Percentiles rank a stretch among this genome's conserved stretches.
Evolutionary conservation across 2,113 vertebrate genomes (phyloP).

Genomic region (Panthera uncia): DNA sequence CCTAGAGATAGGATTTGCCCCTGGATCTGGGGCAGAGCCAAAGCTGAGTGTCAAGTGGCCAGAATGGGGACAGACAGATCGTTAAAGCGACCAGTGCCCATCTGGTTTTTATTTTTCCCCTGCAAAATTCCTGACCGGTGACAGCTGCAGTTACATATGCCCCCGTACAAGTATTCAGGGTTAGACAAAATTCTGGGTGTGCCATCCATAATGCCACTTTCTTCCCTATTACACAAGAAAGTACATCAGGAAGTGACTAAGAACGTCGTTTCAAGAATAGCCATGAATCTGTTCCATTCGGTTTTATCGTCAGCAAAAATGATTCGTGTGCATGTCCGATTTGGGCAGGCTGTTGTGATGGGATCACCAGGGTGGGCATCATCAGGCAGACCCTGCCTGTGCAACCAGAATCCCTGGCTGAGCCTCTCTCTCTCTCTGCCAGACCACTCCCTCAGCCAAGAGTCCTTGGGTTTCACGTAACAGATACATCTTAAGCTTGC

Average conservation of each 20-base stretch:
- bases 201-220: neutral
- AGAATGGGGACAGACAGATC: neutral
- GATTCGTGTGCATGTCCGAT: neutral
- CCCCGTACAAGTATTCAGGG: neutral
- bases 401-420: neutral
- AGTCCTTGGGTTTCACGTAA: constrained; percentile 46
- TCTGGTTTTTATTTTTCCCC: neutral
- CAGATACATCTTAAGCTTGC: constrained; percentile 16
- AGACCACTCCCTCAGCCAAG: neutral
- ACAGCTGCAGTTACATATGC: neutral
- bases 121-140: neutral
- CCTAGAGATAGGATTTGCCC: neutral
- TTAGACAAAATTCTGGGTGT: neutral
- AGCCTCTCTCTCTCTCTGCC: neutral
- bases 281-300: neutral
- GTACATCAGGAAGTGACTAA: neutral
- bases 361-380: neutral
- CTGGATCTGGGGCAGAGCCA: neutral
- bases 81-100: neutral
- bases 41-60: neutral
- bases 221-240: neutral
- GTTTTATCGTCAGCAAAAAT: neutral
- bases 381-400: neutral
- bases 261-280: neutral
- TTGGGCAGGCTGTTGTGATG: neutral